phyloP scores from a whole-genome alignment of 2,797 vertebrate species.

The Myripristis jacobus region DNA sequence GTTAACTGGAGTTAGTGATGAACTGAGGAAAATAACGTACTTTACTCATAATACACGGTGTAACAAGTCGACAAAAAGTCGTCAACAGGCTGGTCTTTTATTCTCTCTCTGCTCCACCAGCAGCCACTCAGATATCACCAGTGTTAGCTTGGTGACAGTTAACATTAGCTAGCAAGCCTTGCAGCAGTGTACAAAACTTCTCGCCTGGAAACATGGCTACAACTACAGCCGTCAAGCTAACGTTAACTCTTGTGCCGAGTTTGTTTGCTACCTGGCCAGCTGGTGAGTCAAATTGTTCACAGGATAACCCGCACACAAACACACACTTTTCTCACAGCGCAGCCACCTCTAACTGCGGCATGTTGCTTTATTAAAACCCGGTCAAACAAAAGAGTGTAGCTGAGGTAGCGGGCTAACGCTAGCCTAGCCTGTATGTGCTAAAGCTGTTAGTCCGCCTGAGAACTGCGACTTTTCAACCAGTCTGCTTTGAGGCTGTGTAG shows the following conservation, averaged over 20 bases:
- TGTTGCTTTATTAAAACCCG: slow-evolving; percentile 4
- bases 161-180: neutral
- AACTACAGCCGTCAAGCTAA: slow-evolving; percentile 29
- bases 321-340: fast-evolving
- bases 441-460: slow-evolving; percentile 8
- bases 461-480: neutral
- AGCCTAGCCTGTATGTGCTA: slow-evolving; percentile 33
- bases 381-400: neutral
- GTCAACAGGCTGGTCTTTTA: too few species aligned
- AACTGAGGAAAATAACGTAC: neutral
- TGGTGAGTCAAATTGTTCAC: neutral
- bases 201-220: slow-evolving; percentile 57
- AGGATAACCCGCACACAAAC: neutral
- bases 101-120: neutral
- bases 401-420: slow-evolving; percentile 39
- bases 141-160: neutral
- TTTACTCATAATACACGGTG: too few species aligned
- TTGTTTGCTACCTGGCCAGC: neutral
- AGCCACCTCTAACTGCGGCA: neutral
- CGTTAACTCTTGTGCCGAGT: neutral
- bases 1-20: neutral
- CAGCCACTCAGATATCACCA: neutral
- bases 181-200: slow-evolving; percentile 42
- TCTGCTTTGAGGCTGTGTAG: too few species aligned
- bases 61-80: too few species aligned